These are phyloP conservation scores for Cranoglanis bouderius DNA, from an alignment of 2,113 vertebrate genomes.

Conservation along the genomic window DNA sequence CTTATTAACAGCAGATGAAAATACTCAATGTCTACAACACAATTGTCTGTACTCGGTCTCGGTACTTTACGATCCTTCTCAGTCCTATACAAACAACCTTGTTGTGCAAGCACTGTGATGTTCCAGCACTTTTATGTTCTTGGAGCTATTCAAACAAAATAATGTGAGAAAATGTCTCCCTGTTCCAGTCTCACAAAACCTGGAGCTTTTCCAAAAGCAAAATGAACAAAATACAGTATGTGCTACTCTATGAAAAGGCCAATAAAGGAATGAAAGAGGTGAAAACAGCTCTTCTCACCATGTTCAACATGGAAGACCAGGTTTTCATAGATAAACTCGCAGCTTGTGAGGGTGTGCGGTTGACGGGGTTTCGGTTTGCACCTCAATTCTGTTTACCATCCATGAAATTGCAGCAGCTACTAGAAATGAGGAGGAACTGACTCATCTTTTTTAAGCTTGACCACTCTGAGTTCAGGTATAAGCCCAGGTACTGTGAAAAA, in stretches of 20 bases:
- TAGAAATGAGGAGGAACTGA: conserved; percentile 4
- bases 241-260: neutral
- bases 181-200: conserved; percentile 2
- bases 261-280: conserved; percentile 20
- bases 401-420: conserved; percentile 28
- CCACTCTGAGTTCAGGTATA: neutral
- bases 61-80: neutral
- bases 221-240: neutral
- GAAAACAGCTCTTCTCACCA: neutral
- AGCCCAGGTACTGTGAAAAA: neutral
- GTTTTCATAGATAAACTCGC: neutral
- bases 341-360: neutral
- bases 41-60: neutral
- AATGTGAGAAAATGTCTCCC: neutral
- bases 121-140: conserved; percentile 27
- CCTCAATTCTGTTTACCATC: conserved; percentile 10
- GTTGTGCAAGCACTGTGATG: neutral
- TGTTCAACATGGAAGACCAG: conserved; percentile 1
- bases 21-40: conserved; percentile 1
- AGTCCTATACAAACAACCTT: neutral
- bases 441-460: conserved; percentile 4
- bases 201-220: neutral
- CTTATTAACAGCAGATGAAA: conserved; percentile 5
- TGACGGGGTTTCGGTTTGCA: neutral
- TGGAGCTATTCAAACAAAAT: neutral